phyloP scores from a whole-genome alignment of 2,888 invertebrate species.

The Lithophane leautieri region DNA sequence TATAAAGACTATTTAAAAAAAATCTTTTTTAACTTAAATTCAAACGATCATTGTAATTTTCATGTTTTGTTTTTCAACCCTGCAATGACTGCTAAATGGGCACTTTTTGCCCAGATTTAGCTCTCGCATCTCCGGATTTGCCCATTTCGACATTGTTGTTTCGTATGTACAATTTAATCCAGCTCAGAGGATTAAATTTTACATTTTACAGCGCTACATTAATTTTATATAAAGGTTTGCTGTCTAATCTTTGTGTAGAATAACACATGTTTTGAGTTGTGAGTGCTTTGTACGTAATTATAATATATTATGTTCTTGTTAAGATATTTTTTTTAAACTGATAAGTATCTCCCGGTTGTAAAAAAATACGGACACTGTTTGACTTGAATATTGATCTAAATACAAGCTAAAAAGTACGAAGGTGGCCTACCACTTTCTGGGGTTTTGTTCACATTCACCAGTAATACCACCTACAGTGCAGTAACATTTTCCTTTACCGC shows the following conservation, averaged over 20 bases:
- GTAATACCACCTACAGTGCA: not conserved
- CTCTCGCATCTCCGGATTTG: conserved; percentile 51
- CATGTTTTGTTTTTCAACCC: not conserved
- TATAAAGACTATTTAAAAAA: too few species aligned
- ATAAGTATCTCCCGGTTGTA: not conserved
- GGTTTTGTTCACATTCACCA: not conserved
- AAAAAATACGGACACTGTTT: not conserved
- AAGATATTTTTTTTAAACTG: not conserved
- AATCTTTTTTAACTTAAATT: not conserved
- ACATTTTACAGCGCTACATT: conserved; percentile 51
- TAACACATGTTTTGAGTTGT: conserved; percentile 45
- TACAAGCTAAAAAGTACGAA: not conserved
- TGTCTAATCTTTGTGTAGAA: conserved; percentile 48
- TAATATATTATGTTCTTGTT: conserved; percentile 5
- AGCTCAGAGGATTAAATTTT: conserved; percentile 60
- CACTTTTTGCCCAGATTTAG: conserved; percentile 48
- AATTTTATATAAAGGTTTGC: conserved; percentile 55
- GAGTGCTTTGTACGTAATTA: conserved; percentile 36
- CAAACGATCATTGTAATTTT: not conserved
- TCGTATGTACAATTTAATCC: conserved; percentile 59
- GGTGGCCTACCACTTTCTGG: too few species aligned
- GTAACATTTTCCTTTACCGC: not conserved
- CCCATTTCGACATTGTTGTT: conserved; percentile 59
- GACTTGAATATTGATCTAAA: not conserved
- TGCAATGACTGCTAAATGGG: conserved; percentile 9